Evolutionary conservation across 2,797 vertebrate species (phyloP), one percentile per base, ranked within the genome.

Genomic region (Leptodactylus fallax): DNA sequence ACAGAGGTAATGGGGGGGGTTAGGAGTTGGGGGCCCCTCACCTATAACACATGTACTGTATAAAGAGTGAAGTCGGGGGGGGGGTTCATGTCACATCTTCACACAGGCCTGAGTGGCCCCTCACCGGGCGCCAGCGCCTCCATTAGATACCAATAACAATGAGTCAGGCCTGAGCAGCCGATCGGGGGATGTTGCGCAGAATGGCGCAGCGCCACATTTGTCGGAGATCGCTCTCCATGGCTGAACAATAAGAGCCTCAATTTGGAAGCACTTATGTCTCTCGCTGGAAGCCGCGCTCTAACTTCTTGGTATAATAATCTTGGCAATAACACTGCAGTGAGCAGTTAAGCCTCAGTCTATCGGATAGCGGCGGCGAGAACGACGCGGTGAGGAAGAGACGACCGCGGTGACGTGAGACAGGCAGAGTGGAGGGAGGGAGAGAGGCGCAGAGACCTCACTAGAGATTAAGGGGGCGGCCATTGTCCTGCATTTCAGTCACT

Each of bases 241-340:
- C 77, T 69, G 85, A 79, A 86, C 85, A 86, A 79, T 86, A 71
- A 85, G 85, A 86, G 85, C 47, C 49, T 86, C 76, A 58, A 86
- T 81, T 86, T 81, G 76, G 78, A 67, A 79, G 51, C 85, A 86
- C 78, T 80, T 86, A 86, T 23, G 21, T 45, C n/a, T 25, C 78
- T 81, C 27, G 61, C 23, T 69, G 47, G 63, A 80, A 45, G 65
- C 85, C 14, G 47, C 61, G 23, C 61, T 81, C 5, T 72, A 56
- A 79, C 77, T 58, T 80, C 85, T 69, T 19, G 6, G 4, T 69
- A 49, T 74, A 74, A 87, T 81, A 56, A 81, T 87, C 85, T 27
- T 58, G 63, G 85, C 79, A 49, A 80, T 47, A 69, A 72, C 27
- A 49, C 53, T 27, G 8, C 36, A 17, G 25, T 9, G 51, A 74